phyloP scores from a whole-genome alignment of 2,888 invertebrate genomes.

The Brenthis ino region DNA sequence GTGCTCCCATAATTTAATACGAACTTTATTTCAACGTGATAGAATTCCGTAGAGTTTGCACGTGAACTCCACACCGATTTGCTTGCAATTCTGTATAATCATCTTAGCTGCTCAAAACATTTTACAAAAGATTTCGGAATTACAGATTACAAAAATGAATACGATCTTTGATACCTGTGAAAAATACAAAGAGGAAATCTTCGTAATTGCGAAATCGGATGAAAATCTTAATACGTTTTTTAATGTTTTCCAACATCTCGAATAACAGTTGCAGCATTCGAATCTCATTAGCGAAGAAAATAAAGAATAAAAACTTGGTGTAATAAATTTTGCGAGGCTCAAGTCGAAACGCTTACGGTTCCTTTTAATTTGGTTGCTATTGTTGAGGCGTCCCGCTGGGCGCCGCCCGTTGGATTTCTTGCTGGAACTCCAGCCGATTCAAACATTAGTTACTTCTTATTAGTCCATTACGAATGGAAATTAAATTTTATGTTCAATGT shows the following conservation, averaged over 20 bases:
- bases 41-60: constrained; percentile 50
- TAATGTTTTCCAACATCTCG: constrained; percentile 62
- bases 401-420: constrained; percentile 72
- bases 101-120: constrained; percentile 51
- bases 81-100: constrained; percentile 51
- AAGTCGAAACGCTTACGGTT: constrained; percentile 80
- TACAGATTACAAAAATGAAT: constrained; percentile 25
- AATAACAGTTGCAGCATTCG: constrained; percentile 76
- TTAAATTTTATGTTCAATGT: constrained; percentile 56
- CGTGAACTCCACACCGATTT: constrained; percentile 45
- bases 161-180: constrained; percentile 18
- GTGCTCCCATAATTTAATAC: constrained; percentile 58
- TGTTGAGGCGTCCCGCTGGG: constrained; percentile 78
- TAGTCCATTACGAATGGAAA: constrained; percentile 72
- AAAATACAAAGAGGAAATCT: constrained; percentile 6
- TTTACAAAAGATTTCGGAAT: constrained; percentile 46
- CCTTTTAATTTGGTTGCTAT: constrained; percentile 81
- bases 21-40: constrained; percentile 69
- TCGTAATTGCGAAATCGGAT: constrained; percentile 19
- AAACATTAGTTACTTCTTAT: constrained; percentile 76
- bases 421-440: constrained; percentile 77
- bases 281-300: constrained; percentile 79
- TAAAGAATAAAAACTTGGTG: constrained; percentile 73
- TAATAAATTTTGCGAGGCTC: constrained; percentile 81
- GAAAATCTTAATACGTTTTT: constrained; percentile 48